A percentile compares a stretch with the other conserved stretches of the same genome.
These are phyloP conservation scores for Eutolmus rufibarbis DNA, from an alignment of 2,888 invertebrate genomes.

Conservation along the genomic window DNA sequence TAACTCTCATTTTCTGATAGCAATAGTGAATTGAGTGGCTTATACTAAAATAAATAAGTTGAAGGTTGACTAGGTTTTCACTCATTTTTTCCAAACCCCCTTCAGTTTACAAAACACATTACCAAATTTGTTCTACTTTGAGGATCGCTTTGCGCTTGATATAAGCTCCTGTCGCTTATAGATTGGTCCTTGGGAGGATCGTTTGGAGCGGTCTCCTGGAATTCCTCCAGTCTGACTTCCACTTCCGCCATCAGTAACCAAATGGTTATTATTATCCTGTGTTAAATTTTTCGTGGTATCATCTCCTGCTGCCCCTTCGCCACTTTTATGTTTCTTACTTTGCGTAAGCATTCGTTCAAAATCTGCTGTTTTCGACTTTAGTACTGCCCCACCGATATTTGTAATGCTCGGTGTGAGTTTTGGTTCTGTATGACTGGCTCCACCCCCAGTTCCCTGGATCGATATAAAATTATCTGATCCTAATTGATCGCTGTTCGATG, in stretches of 20 bases:
- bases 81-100: neutral
- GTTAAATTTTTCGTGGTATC: neutral
- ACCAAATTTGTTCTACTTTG: neutral
- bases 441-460: neutral
- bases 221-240: neutral
- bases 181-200: constrained; percentile 62
- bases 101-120: neutral
- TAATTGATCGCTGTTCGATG: neutral
- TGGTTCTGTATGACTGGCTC: constrained; percentile 54
- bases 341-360: constrained; percentile 65
- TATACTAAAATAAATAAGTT: neutral
- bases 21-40: neutral
- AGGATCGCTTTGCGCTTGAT: constrained; percentile 69
- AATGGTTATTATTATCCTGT: neutral
- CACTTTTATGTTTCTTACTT: constrained; percentile 34
- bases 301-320: neutral
- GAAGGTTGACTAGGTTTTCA: neutral
- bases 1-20: neutral
- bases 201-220: constrained; percentile 54
- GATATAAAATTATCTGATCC: neutral
- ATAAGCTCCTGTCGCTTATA: constrained; percentile 84
- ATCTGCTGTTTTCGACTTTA: constrained; percentile 73
- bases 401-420: constrained; percentile 67
- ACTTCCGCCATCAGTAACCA: neutral
- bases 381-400: constrained; percentile 71